A percentile compares a stretch with the other conserved stretches of the same genome.
Evolutionary conservation across 2,888 invertebrate genomes (phyloP).

Genomic region (Tortricodes alternella): DNA sequence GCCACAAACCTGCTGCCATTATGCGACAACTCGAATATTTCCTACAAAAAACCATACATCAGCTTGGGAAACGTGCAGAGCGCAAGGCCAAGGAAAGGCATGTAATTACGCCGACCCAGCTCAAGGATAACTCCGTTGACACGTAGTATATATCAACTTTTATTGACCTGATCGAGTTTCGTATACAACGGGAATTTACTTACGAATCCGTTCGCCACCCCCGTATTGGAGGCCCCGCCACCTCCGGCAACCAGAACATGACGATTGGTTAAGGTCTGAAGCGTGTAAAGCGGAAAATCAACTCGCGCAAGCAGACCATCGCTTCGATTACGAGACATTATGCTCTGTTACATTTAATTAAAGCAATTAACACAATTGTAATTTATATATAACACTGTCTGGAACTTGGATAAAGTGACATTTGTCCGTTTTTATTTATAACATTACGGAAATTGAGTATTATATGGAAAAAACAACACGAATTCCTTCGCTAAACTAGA

Average conservation of each 20-base stretch:
- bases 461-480: slow-evolving; percentile 58
- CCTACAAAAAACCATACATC: slow-evolving; percentile 82
- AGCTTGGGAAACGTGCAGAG: slow-evolving; percentile 1
- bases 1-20: slow-evolving; percentile 92
- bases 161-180: slow-evolving; percentile 19
- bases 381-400: slow-evolving; percentile 49
- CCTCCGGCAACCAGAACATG: slow-evolving; percentile 98
- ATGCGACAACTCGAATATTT: slow-evolving; percentile 95
- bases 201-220: slow-evolving; percentile 98
- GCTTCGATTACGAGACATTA: slow-evolving; percentile 78
- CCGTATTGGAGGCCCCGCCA: slow-evolving; percentile 98
- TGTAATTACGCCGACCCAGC: slow-evolving; percentile 2
- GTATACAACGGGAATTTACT: slow-evolving; percentile 65
- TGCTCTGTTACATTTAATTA: slow-evolving; percentile 59
- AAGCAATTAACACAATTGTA: slow-evolving; percentile 43
- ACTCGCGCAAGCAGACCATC: slow-evolving; percentile 92
- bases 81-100: slow-evolving; percentile 6
- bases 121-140: slow-evolving; percentile 25
- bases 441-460: slow-evolving; percentile 47
- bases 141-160: slow-evolving; percentile 13
- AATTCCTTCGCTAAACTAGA: slow-evolving; percentile 62
- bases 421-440: slow-evolving; percentile 56
- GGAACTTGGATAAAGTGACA: slow-evolving; percentile 48
- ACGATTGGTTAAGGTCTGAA: slow-evolving; percentile 94
- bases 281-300: slow-evolving; percentile 96